A percentile compares a stretch with the other conserved stretches of the same genome.
Conservation (phyloP, 64 coral and sea anemone genomes). For the Anthopleura sola region DNA sequence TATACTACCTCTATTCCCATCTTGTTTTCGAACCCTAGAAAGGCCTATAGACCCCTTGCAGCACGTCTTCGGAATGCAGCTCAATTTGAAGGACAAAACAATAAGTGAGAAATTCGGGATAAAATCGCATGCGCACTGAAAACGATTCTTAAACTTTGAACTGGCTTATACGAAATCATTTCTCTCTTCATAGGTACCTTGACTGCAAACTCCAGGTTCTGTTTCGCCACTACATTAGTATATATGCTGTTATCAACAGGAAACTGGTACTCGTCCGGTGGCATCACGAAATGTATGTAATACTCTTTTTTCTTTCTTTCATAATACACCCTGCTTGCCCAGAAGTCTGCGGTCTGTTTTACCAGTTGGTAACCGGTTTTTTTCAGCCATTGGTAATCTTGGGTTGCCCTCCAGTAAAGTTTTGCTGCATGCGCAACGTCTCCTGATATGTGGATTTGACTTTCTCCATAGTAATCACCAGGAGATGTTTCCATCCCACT, state of each 20-base stretch:
- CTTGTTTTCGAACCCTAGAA: no score
- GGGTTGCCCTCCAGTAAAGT: constrained; percentile 74
- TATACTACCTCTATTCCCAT: no score
- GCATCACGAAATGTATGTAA: constrained; percentile 82
- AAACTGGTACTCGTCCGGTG: constrained; percentile 89
- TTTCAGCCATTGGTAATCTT: constrained; percentile 61
- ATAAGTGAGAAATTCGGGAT: no score
- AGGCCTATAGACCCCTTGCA: no score
- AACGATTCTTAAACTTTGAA: no score
- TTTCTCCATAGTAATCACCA: constrained; percentile 64
- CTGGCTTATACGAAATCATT: no score
- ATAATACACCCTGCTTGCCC: constrained; percentile 77
- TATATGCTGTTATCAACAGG: constrained; percentile 83
- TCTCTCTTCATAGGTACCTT: constrained; percentile 12
- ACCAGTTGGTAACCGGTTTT: constrained; percentile 67
- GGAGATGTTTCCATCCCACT: constrained; percentile 84
- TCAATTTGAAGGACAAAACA: no score
- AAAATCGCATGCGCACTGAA: no score
- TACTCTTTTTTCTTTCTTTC: constrained; percentile 28
- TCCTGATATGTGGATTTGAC: constrained; percentile 83
- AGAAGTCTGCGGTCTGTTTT: constrained; percentile 82
- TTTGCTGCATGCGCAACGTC: constrained; percentile 82
- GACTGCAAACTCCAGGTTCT: constrained; percentile 82
- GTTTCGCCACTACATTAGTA: constrained; percentile 89
- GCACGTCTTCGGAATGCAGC: no score